Evolutionary conservation across 2,113 vertebrate species (phyloP).

Genomic region (Entelurus aequoreus): DNA sequence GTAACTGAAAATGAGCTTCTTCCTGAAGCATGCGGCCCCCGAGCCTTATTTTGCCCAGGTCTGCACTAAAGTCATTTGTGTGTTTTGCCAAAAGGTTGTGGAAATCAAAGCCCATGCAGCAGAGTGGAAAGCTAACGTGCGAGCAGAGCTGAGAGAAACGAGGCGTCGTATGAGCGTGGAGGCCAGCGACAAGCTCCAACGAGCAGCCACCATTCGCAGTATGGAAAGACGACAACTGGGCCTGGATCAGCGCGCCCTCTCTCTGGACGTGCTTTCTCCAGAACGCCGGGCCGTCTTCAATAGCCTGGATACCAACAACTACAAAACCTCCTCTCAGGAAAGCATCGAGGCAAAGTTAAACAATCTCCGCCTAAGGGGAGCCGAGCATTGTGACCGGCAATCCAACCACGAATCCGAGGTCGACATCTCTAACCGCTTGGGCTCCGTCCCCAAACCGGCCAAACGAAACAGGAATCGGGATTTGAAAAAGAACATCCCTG

Average conservation of each 20-base stretch:
- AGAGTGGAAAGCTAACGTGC: slow-evolving; percentile 92
- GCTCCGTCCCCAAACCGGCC: slow-evolving; percentile 78
- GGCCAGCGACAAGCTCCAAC: slow-evolving; percentile 92
- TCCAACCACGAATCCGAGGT: slow-evolving; percentile 81
- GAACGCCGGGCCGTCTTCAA: slow-evolving; percentile 87
- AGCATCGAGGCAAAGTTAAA: slow-evolving; percentile 91
- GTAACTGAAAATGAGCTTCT: too few species aligned
- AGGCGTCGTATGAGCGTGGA: slow-evolving; percentile 88
- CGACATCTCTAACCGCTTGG: slow-evolving; percentile 91
- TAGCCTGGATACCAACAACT: slow-evolving; percentile 79
- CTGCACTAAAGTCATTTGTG: slow-evolving; percentile 1
- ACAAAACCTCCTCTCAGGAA: slow-evolving; percentile 90
- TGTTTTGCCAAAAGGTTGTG: slow-evolving; percentile 74
- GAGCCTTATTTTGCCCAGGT: too few species aligned
- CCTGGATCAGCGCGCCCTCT: slow-evolving; percentile 88
- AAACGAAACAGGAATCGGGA: slow-evolving; percentile 86
- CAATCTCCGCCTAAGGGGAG: slow-evolving; percentile 79
- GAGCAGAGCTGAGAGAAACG: slow-evolving; percentile 89
- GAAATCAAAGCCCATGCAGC: slow-evolving; percentile 91
- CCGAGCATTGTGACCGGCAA: slow-evolving; percentile 73
- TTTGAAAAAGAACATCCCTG: slow-evolving; percentile 83
- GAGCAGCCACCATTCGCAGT: slow-evolving; percentile 90
- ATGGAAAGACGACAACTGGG: slow-evolving; percentile 90
- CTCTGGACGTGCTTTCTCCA: slow-evolving; percentile 88
- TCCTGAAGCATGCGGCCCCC: too few species aligned